These are phyloP conservation scores for Hiodon tergisus DNA, from an alignment of 2,113 vertebrate species.

Conservation along the genomic window DNA sequence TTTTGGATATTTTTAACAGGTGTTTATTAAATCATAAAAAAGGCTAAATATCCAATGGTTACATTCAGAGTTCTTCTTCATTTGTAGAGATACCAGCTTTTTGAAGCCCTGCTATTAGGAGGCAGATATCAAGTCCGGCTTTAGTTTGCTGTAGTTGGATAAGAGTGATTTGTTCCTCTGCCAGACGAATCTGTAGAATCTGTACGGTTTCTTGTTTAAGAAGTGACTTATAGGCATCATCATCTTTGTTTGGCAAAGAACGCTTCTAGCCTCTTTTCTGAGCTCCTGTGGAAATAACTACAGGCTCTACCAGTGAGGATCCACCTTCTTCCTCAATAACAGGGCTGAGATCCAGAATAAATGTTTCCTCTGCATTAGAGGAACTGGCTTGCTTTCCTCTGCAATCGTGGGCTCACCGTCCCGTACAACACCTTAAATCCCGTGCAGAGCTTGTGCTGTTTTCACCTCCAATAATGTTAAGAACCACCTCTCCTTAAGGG, in stretches of 20 bases:
- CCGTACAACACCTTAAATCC: slow-evolving; percentile 19
- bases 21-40: slow-evolving; percentile 18
- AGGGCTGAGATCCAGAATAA: neutral
- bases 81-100: slow-evolving; percentile 14
- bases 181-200: slow-evolving; percentile 25
- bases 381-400: slow-evolving; percentile 17
- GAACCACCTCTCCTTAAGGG: slow-evolving; percentile 22
- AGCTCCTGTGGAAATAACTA: neutral
- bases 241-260: slow-evolving; percentile 8
- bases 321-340: slow-evolving; percentile 1
- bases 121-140: neutral
- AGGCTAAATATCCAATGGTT: slow-evolving; percentile 11
- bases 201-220: slow-evolving; percentile 29
- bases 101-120: slow-evolving; percentile 20
- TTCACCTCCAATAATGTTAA: slow-evolving; percentile 25
- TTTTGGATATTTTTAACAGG: slow-evolving; percentile 16
- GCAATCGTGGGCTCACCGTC: slow-evolving; percentile 19
- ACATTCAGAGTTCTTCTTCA: neutral
- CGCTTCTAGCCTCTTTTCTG: slow-evolving; percentile 1
- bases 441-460: slow-evolving; percentile 13
- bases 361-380: slow-evolving; percentile 23
- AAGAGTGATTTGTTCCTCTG: slow-evolving; percentile 20
- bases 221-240: slow-evolving; percentile 32
- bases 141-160: too few species aligned
- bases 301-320: slow-evolving; percentile 1